A percentile compares a stretch with the other conserved stretches of the same genome.
phyloP scores from a whole-genome alignment of 2,113 vertebrate genomes.

The Calyptomena viridis region DNA sequence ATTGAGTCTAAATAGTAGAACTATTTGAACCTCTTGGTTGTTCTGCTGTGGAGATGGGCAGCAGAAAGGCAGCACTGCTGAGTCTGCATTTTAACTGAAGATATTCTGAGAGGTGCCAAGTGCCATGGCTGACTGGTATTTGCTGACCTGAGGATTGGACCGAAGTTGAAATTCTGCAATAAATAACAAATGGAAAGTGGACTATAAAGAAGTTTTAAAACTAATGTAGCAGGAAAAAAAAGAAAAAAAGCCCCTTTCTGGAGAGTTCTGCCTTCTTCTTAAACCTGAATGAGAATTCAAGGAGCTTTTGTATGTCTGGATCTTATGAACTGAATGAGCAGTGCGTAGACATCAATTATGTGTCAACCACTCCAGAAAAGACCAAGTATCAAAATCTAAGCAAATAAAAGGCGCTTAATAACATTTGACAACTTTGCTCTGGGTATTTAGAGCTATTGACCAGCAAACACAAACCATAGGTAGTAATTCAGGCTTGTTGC shows the following conservation, averaged over 20 bases:
- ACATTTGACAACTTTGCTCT: not conserved
- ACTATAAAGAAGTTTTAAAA: not conserved
- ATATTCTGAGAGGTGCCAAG: not conserved
- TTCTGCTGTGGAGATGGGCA: not conserved
- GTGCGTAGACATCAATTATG: not conserved
- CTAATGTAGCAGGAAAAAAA: fast-evolving
- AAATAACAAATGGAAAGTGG: not conserved
- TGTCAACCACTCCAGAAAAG: fast-evolving
- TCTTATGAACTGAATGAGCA: not conserved
- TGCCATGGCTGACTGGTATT: not conserved
- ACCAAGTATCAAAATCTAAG: not conserved
- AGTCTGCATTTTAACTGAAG: not conserved
- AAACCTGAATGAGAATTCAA: not conserved
- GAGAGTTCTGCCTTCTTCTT: not conserved
- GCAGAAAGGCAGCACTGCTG: not conserved
- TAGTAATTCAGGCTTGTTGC: not conserved
- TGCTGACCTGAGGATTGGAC: not conserved
- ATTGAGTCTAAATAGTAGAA: not conserved
- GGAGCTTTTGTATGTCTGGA: not conserved
- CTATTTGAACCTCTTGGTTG: not conserved
- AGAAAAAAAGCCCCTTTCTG: not conserved
- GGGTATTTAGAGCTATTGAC: not conserved
- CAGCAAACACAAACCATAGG: not conserved
- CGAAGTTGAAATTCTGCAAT: not conserved
- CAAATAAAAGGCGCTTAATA: not conserved